These are phyloP conservation scores for Ylistrum balloti DNA, from an alignment of 1,140 invertebrate species.

Conservation along the genomic window DNA sequence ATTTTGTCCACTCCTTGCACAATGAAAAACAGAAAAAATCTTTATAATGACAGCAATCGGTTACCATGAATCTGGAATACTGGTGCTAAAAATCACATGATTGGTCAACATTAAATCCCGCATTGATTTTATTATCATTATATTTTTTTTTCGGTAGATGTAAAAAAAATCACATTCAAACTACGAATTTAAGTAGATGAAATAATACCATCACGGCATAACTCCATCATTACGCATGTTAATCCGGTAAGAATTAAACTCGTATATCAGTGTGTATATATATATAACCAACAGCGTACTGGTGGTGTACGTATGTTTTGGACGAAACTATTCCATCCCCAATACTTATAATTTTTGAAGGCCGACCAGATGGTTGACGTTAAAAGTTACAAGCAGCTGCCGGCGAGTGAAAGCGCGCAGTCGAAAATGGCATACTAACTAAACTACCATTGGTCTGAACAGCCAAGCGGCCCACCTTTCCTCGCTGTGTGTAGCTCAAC, in stretches of 20 bases:
- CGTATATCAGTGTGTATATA: constrained; percentile 34
- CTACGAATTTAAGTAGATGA: background rate
- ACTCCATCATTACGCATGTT: background rate
- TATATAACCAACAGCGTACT: background rate
- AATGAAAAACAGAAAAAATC: constrained; percentile 29
- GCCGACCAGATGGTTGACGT: constrained; percentile 36
- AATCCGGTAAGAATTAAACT: background rate
- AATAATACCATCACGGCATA: background rate
- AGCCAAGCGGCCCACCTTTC: constrained; percentile 29
- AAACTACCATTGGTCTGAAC: constrained; percentile 38
- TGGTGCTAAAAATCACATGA: constrained; percentile 7
- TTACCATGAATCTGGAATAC: background rate
- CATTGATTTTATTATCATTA: constrained; percentile 23
- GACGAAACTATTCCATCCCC: constrained; percentile 26
- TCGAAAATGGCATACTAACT: constrained; percentile 32
- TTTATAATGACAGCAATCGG: constrained; percentile 11
- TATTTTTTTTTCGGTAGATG: background rate
- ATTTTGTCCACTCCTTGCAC: constrained; percentile 32
- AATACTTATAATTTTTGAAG: constrained; percentile 30
- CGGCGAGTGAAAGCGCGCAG: constrained; percentile 29
- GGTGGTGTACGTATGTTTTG: constrained; percentile 5
- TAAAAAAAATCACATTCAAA: background rate
- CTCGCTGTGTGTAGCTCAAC: constrained; percentile 22
- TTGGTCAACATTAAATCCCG: background rate
- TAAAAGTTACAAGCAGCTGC: constrained; percentile 37